A percentile compares a stretch with the other conserved stretches of the same genome.
phyloP scores from a whole-genome alignment of 2,113 vertebrate species.

The Trogon surrucura region DNA sequence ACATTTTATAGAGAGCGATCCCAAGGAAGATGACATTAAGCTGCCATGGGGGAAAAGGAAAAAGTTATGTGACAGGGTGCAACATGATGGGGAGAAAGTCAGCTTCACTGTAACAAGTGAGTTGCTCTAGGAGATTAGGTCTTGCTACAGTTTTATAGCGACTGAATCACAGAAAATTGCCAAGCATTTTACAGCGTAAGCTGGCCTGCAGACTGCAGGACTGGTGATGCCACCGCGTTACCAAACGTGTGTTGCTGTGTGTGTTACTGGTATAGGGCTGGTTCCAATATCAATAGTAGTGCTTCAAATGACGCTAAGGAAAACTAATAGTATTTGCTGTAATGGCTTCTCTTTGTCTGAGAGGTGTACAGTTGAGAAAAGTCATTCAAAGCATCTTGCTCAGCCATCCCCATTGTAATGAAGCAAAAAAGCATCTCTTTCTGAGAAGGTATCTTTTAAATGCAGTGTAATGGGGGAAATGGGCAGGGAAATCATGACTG shows the following conservation, averaged over 20 bases:
- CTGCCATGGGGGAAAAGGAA: conserved; percentile 76
- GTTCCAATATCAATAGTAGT: background rate
- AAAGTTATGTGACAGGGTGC: background rate
- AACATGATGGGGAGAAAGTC: background rate
- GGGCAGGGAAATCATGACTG: background rate
- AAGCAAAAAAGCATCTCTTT: background rate
- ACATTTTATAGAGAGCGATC: conserved; percentile 99
- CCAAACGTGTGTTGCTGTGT: background rate
- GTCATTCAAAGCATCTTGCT: background rate
- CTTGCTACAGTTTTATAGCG: background rate
- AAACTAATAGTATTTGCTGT: background rate
- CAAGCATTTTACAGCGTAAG: conserved; percentile 17
- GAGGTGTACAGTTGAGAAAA: fast-evolving
- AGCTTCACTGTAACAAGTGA: conserved; percentile 15
- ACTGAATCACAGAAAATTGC: background rate
- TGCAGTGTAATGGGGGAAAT: background rate
- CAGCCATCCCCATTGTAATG: background rate
- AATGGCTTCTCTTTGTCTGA: background rate
- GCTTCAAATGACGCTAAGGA: background rate
- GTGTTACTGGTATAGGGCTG: background rate
- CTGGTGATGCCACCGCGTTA: background rate
- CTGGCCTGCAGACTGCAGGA: background rate
- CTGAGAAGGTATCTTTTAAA: background rate
- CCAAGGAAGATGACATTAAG: conserved; percentile 98
- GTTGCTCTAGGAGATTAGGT: conserved; percentile 53